Percentiles rank a stretch among this genome's conserved stretches.
These are phyloP conservation scores for Drosophila lacertosa DNA, from an alignment of 1,140 invertebrate species.

Conservation along the genomic window DNA sequence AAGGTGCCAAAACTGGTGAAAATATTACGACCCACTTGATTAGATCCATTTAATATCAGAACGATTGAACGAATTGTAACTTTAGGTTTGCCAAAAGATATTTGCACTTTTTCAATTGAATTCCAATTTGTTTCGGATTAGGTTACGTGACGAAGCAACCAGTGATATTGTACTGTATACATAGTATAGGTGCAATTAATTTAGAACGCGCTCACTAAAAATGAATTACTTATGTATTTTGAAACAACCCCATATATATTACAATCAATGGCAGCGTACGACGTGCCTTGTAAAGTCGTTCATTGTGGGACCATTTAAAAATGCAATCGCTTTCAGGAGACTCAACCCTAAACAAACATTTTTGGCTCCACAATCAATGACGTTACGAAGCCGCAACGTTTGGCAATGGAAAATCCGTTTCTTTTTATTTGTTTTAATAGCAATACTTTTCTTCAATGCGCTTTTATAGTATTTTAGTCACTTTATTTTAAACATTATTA, in stretches of 20 bases:
- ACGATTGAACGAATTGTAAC: constrained; percentile 23
- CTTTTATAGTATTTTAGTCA: constrained; percentile 82
- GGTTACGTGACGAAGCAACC: constrained; percentile 83
- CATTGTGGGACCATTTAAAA: constrained; percentile 50
- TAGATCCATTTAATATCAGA: constrained; percentile 32
- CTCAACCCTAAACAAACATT: constrained; percentile 53
- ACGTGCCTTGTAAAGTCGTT: constrained; percentile 78
- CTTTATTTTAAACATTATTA: constrained; percentile 81
- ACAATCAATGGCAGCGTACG: constrained; percentile 28
- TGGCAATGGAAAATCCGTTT: constrained; percentile 52
- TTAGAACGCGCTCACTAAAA: constrained; percentile 82
- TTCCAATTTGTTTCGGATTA: constrained; percentile 78
- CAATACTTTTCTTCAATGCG: constrained; percentile 75
- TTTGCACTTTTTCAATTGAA: constrained; percentile 68
- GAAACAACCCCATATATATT: constrained; percentile 31
- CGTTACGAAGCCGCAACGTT: constrained; percentile 70
- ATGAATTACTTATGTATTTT: constrained; percentile 55
- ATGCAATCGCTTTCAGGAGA: constrained; percentile 75
- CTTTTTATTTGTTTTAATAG: constrained; percentile 59
- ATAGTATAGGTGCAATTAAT: constrained; percentile 84
- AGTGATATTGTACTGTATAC: constrained; percentile 84
- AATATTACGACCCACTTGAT: constrained; percentile 41
- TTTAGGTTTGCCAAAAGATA: constrained; percentile 52
- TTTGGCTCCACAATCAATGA: constrained; percentile 66
- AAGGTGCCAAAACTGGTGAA: constrained; percentile 66